Base-by-base conservation (phyloP, 1,140 invertebrate species). In the Magallana gigas region DNA sequence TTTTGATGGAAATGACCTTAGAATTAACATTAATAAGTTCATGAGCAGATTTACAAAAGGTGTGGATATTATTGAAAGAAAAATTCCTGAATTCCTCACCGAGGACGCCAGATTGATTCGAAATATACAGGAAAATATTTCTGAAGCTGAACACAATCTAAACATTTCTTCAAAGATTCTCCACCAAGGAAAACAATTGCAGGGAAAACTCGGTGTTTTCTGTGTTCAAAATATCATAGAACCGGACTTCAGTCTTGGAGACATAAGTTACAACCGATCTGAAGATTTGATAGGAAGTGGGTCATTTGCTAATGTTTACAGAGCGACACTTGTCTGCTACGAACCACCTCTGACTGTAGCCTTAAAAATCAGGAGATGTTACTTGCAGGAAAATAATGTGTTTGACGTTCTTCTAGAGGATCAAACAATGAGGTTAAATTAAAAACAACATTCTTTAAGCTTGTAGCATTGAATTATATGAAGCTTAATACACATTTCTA, bases 351-450 rank as follows among this genome's bases (percentile, higher is more conserved):
- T 83, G 36, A 29, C 85, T 2, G 92, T 93, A n/a, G 93, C 93
- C 8, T 76, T 94, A 18, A 94, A 94, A 84, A 89, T 92, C 8
- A 90, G 90, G 18, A 87, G 89, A 29, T 91, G 93, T 23, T 87
- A 86, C 36, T 83, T 93, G 16, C 91, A 87, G 36, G 82, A 88
- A 18, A 88, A 59, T 8, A 91, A 90, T 57, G 90, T 94, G 3
- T 91, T 90, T 1, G 93, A 94, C 60, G 89, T 92, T 11, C 88
- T 94, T 14, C 85, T 92, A n/a, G 91, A 93, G 23, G 90, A 93
- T 62, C 83, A 86, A 8, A 92, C 90, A n/a, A 85, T 91, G 8
- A 89, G 91, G 91, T 48, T 92, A 64, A 85, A 36, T 58, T 16
- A 48, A 48, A 48, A 48, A 2, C 36, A 48, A 48, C 36, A 48